A percentile compares a stretch with the other conserved stretches of the same genome.
Evolutionary conservation across 2,113 vertebrate genomes (phyloP).

Genomic region (Phrynosoma platyrhinos): DNA sequence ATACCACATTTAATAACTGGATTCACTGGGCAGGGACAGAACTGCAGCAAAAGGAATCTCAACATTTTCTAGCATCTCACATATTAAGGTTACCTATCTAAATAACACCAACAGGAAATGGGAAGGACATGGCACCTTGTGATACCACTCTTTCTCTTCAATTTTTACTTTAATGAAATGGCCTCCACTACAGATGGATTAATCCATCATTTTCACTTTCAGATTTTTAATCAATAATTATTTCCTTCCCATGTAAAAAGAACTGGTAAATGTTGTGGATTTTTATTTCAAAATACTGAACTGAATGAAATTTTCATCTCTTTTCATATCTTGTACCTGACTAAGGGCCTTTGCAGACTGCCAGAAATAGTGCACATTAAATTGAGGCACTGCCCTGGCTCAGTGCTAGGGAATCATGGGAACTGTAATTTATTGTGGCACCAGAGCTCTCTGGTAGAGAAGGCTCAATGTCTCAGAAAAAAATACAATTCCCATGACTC

Average conservation of each 20-base stretch:
- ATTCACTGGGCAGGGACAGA: not conserved
- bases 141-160: not conserved
- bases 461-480: too few species aligned
- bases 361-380: too few species aligned
- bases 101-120: not conserved
- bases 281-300: not conserved
- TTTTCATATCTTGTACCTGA: too few species aligned
- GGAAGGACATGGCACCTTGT: not conserved
- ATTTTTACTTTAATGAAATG: constrained; percentile 34
- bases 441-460: too few species aligned
- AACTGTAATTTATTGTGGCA: too few species aligned
- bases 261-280: not conserved
- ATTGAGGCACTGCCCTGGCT: too few species aligned
- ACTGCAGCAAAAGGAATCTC: accelerated
- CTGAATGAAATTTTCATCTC: not conserved
- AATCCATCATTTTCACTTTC: not conserved
- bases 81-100: accelerated
- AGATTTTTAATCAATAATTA: not conserved
- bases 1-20: not conserved
- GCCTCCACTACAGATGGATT: not conserved
- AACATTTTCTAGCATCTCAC: not conserved
- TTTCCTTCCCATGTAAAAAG: not conserved
- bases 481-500: too few species aligned
- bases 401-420: too few species aligned
- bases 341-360: too few species aligned